Evolutionary conservation across 2,797 vertebrate species (phyloP), one percentile per base, ranked within the genome.

Genomic region (Lagorchestes hirsutus): DNA sequence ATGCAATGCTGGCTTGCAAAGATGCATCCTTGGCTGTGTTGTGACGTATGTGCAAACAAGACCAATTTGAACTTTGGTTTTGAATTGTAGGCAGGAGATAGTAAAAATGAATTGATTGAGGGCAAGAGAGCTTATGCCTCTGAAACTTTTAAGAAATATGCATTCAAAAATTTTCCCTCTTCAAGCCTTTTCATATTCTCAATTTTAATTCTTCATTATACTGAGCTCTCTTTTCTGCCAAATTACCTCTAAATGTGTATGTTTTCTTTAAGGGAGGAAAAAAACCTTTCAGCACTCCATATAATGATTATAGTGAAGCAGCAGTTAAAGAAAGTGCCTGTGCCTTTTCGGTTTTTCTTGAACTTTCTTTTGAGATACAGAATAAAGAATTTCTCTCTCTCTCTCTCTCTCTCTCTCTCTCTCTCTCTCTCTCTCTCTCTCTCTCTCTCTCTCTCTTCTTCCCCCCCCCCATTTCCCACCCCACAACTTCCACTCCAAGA

Each of bases 331-430:
- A 34, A 24, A 40, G 91, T 0, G 90, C 82, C 62, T 50, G 4
- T 5, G 34, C 94, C 91, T 52, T 90, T 13, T 13, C n/a, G 34
- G 13, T 27, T 92, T 62, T 94, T 57, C 90, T 67, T 6, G 57
- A 93, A 96, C 54, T 58, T 92, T 93, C 67, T 94, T 82, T 12
- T 6, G 3, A 5, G 0, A 56, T 22, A 2, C 56, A 0, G 4
- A 5, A 13, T n/a, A 29, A 0, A 13, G 9, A 27, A 24, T 16
- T 3, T 1, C n/a, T 46, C 0, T 4, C 0, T 22, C 27, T 46
- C 6, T 18, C 90, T 31, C 0, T 13, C 22, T 46, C 50, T n/a
- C 22, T 0, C 13, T 57, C 0, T 14, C 3, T 34, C 3, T 2
- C 40, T 12, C 18, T 9, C 2, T 18, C 0, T 27, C 27, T 13